phyloP scores from a whole-genome alignment of 2,888 invertebrate species.

The Drosophila nigricruria region DNA sequence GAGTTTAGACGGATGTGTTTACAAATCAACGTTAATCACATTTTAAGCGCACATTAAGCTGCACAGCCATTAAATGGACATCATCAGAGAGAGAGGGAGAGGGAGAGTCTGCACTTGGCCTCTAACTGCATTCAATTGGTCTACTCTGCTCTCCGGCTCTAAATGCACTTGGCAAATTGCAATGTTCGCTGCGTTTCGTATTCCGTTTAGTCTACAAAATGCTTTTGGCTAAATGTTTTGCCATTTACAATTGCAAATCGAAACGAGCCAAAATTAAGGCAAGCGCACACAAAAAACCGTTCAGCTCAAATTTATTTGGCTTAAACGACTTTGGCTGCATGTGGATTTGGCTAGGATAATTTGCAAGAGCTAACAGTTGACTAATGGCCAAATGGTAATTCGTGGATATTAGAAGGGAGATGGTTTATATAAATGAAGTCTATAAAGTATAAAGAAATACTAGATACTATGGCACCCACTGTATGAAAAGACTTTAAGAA shows the following conservation, averaged over 20 bases:
- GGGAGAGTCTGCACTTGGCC: background rate
- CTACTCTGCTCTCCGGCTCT: background rate
- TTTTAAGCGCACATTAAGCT: slow-evolving; percentile 75
- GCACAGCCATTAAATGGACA: slow-evolving; percentile 46
- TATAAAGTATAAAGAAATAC: too few relatives aligned
- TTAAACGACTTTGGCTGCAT: slow-evolving; percentile 3
- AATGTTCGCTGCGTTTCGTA: slow-evolving; percentile 26
- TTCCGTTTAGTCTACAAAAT: background rate
- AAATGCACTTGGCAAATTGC: slow-evolving; percentile 52
- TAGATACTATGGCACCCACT: too few relatives aligned
- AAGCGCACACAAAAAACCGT: slow-evolving; percentile 7
- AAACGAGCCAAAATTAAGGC: slow-evolving; percentile 10
- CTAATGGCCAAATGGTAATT: slow-evolving; percentile 13
- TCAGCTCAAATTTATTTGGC: slow-evolving; percentile 1
- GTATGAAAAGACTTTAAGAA: too few relatives aligned
- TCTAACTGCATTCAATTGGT: background rate
- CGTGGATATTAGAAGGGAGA: background rate
- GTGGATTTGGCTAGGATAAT: background rate
- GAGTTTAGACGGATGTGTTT: slow-evolving; percentile 28
- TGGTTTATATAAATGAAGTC: background rate
- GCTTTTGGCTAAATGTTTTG: slow-evolving; percentile 20
- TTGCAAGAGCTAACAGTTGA: slow-evolving; percentile 6
- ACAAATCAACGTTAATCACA: slow-evolving; percentile 74
- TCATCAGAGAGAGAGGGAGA: background rate
- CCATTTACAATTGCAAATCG: slow-evolving; percentile 40